phyloP scores from a whole-genome alignment of 1,140 invertebrate genomes.

The Drosophila prosaltans region DNA sequence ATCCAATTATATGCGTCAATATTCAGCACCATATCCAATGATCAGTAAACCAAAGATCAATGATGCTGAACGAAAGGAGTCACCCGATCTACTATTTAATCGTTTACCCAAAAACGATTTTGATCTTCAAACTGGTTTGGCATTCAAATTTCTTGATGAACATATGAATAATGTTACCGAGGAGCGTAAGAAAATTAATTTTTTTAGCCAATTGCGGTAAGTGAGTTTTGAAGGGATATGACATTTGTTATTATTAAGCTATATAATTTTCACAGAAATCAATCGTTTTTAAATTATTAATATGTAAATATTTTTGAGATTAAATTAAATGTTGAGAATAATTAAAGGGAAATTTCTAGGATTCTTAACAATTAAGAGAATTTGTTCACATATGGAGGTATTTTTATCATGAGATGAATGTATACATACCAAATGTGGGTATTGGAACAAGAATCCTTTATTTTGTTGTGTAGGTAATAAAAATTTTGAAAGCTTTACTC shows the following conservation, averaged over 20 bases:
- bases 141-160: conserved; percentile 67
- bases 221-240: not conserved
- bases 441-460: too few relatives aligned
- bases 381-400: too few relatives aligned
- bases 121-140: conserved; percentile 49
- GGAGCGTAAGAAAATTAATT: conserved; percentile 56
- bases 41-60: conserved; percentile 28
- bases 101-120: conserved; percentile 66
- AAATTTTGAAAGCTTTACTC: too few relatives aligned
- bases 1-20: conserved; percentile 55
- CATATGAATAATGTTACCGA: conserved; percentile 61
- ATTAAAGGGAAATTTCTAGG: too few relatives aligned
- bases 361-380: too few relatives aligned
- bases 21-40: conserved; percentile 41
- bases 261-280: conserved; percentile 38
- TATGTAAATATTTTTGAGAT: too few relatives aligned
- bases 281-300: conserved; percentile 60
- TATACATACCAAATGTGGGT: too few relatives aligned
- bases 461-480: too few relatives aligned
- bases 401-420: too few relatives aligned
- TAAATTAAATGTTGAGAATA: too few relatives aligned
- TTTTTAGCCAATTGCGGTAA: conserved; percentile 63
- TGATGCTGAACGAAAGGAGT: conserved; percentile 20
- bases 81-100: conserved; percentile 61
- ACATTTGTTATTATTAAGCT: too few relatives aligned